Evolutionary conservation across 2,113 vertebrate genomes (phyloP).

Genomic region (Channa argus): DNA sequence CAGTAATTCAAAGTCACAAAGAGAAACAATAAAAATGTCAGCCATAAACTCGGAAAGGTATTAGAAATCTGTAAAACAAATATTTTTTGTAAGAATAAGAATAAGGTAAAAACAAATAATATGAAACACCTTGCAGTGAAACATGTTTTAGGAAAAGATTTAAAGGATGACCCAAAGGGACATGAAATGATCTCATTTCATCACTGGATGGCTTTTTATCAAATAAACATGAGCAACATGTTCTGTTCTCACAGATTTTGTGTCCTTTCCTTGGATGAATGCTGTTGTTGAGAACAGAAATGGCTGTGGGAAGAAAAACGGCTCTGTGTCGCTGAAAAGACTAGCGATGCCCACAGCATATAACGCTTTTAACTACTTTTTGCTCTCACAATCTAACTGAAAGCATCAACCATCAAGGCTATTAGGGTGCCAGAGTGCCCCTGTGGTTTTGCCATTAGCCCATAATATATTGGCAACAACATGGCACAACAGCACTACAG

Average conservation of each 20-base stretch:
- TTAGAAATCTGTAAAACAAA: constrained; percentile 42
- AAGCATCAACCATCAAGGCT: constrained; percentile 72
- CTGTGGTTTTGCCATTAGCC: constrained; percentile 71
- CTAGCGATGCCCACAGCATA: constrained; percentile 51
- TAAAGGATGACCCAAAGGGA: constrained; percentile 55
- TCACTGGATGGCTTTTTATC: constrained; percentile 55
- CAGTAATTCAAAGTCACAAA: constrained; percentile 43
- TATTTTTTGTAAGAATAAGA: constrained; percentile 26
- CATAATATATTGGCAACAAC: constrained; percentile 63
- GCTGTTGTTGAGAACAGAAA: constrained; percentile 58
- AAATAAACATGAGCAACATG: constrained; percentile 63
- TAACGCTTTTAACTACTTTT: constrained; percentile 65
- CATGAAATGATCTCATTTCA: constrained; percentile 56
- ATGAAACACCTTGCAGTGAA: constrained; percentile 28
- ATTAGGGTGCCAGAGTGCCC: constrained; percentile 68
- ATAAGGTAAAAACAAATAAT: constrained; percentile 38
- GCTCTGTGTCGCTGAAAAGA: constrained; percentile 51
- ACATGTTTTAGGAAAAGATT: constrained; percentile 40
- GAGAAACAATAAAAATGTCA: constrained; percentile 38
- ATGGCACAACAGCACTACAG: constrained; percentile 39
- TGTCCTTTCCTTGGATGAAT: constrained; percentile 52
- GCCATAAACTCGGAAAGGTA: constrained; percentile 19
- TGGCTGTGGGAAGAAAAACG: constrained; percentile 47
- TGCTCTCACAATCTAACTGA: constrained; percentile 69
- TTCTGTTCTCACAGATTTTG: constrained; percentile 34